Evolutionary conservation across 2,113 vertebrate species (phyloP), one percentile per base, ranked within the genome.

Genomic region (Erpornis zantholeuca): DNA sequence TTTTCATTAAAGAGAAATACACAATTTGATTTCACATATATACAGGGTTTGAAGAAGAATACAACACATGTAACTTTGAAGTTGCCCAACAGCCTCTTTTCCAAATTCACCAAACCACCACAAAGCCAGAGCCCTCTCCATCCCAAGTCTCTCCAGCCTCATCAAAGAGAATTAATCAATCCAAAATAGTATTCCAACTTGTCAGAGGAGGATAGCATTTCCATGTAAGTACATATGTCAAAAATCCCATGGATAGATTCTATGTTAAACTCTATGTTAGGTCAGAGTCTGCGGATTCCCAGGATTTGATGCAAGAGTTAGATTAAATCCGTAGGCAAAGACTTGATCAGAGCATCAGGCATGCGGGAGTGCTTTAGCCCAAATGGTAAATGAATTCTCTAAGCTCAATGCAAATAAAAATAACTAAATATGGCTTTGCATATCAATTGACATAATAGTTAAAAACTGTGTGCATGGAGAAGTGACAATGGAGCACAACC

Each of bases 81-180:
- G 89, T 56, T 88, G 86, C 83, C 92, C 82, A 96, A 96, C 28
- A 94, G 70, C 90, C 88, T 92, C 89, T 64, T 95, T 57, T n/a
- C 82, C 70, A 92, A 88, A 72, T 92, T 36, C 88, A 86, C 91
- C 66, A 17, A 92, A 90, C 90, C 94, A 94, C 92, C 96, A 90
- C 83, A 97, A 86, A 95, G 94, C 75, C 23, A 3, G 68, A 79
- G 45, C 68, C 70, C 45, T 14, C 80, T 88, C 90, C 63, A 63
- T 33, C 78, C 97, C 80, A 10, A 80, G 85, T 65, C 72, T 79
- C 87, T 76, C 61, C 35, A 91, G 70, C 90, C 81, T 85, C 92
- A 94, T 95, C 97, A 97, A 98, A 97, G 96, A 96, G 96, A 95
- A 97, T 95, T 97, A 97, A 98, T 95, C 96, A 94, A 92, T 91